Evolutionary conservation across 2,113 vertebrate genomes (phyloP).

Genomic region (Seriola quinqueradiata): DNA sequence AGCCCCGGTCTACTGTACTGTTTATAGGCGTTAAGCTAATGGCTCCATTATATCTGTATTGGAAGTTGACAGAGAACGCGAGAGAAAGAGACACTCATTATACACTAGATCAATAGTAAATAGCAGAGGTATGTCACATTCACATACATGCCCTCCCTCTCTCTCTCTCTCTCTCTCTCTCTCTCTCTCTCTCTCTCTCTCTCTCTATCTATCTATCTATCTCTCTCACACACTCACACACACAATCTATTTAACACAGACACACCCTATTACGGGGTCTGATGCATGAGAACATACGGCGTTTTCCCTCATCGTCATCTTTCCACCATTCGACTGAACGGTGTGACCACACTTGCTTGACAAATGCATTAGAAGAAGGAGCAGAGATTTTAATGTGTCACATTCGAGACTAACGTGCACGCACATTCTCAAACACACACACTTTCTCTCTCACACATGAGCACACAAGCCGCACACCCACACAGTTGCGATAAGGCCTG

Average conservation of each 20-base stretch:
- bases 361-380: constrained; percentile 53
- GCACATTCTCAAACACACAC: not conserved
- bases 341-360: constrained; percentile 37
- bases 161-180: not conserved
- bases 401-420: constrained; percentile 35
- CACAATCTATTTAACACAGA: constrained; percentile 39
- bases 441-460: constrained; percentile 29
- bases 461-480: constrained; percentile 65
- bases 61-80: not conserved
- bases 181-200: no score
- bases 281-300: constrained; percentile 19
- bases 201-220: not conserved
- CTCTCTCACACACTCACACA: constrained; percentile 22
- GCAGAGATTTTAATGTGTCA: constrained; percentile 59
- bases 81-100: constrained; percentile 31
- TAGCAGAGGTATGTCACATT: constrained; percentile 19
- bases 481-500: constrained; percentile 70
- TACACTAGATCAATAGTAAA: constrained; percentile 41
- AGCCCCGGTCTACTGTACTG: not conserved
- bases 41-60: constrained; percentile 43
- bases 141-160: not conserved
- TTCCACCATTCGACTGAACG: not conserved
- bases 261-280: constrained; percentile 38
- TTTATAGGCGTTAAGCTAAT: constrained; percentile 43
- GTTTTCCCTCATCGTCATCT: not conserved